phyloP scores from a whole-genome alignment of 2,797 vertebrate species.

The Pelochelys cantorii region DNA sequence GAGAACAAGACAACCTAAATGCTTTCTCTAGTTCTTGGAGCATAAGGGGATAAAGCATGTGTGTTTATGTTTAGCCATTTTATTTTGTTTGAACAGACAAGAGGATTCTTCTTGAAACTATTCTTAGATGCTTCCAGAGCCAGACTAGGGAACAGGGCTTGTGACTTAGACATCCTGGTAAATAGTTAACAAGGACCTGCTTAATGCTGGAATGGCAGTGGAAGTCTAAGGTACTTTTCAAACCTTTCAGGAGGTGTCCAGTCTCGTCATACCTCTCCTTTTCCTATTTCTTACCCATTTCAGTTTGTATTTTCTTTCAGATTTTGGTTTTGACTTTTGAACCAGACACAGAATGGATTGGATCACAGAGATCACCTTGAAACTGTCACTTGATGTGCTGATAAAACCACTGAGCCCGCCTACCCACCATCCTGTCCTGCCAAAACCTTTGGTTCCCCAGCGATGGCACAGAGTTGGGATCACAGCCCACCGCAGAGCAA shows the following conservation, averaged over 20 bases:
- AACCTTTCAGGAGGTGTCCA: background rate
- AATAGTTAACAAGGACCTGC: background rate
- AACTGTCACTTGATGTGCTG: no score
- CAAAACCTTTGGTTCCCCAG: no score
- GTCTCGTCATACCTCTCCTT: background rate
- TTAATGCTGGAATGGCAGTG: background rate
- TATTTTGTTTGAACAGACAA: background rate
- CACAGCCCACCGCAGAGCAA: no score
- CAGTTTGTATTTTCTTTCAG: background rate
- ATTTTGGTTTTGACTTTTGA: slow-evolving; percentile 22
- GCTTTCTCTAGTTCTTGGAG: background rate
- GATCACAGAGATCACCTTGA: no score
- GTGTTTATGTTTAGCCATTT: background rate
- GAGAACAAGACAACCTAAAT: background rate
- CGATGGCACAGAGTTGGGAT: no score
- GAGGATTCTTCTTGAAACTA: background rate
- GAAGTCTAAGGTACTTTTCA: fast-evolving
- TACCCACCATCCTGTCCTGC: no score
- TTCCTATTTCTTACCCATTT: background rate
- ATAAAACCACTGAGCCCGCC: no score
- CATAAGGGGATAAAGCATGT: background rate
- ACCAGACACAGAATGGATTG: background rate
- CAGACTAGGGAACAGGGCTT: fast-evolving
- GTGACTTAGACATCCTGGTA: background rate
- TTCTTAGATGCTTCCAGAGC: background rate